phyloP scores from a whole-genome alignment of 1,140 invertebrate species.

The Drosophila asahinai region DNA sequence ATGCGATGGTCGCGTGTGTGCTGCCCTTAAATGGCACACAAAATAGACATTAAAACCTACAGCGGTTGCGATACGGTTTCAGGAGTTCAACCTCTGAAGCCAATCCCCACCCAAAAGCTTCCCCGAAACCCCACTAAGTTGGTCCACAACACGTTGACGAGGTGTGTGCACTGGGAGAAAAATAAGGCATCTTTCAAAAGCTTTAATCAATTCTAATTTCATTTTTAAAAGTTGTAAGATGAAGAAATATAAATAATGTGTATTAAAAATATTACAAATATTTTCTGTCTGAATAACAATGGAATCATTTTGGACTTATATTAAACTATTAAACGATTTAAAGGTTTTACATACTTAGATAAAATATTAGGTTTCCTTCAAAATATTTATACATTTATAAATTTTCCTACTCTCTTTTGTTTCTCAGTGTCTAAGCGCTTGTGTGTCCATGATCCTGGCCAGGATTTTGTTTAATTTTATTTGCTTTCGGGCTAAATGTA shows the following conservation, averaged over 20 bases:
- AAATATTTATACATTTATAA: no score
- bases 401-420: not conserved
- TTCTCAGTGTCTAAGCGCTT: not conserved
- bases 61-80: conserved; percentile 45
- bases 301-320: no score
- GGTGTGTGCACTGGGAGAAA: conserved; percentile 24
- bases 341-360: no score
- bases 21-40: conserved; percentile 76
- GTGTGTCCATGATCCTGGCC: conserved; percentile 28
- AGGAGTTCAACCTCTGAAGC: not conserved
- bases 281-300: no score
- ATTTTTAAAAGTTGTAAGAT: no score
- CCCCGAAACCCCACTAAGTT: conserved; percentile 16
- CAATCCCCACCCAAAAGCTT: not conserved
- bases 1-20: conserved; percentile 67
- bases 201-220: no score
- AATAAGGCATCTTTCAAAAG: not conserved
- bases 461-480: conserved; percentile 73
- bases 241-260: no score
- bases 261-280: no score
- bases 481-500: conserved; percentile 68
- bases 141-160: conserved; percentile 49
- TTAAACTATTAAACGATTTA: no score
- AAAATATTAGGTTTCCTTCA: no score
- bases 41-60: conserved; percentile 78